These are phyloP conservation scores for Helobdella robusta DNA, from an alignment of 2,888 invertebrate genomes.

Conservation along the genomic window DNA sequence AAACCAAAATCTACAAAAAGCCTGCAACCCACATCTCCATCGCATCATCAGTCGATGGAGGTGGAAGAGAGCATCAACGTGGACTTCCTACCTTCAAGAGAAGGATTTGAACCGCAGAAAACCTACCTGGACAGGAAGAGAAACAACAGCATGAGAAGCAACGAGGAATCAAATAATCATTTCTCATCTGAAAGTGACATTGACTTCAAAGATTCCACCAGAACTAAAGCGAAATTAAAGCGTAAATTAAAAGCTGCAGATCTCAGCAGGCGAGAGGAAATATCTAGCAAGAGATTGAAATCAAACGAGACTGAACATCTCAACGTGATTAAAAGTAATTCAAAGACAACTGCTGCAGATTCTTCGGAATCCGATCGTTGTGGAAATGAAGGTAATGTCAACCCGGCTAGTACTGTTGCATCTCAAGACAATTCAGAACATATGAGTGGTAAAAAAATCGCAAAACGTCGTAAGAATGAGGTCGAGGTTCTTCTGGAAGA, in stretches of 20 bases:
- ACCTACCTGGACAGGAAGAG: slow-evolving; percentile 8
- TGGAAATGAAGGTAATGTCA: background rate
- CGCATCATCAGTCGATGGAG: too few species aligned
- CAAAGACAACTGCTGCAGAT: background rate
- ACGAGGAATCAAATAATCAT: background rate
- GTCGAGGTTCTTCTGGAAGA: slow-evolving; percentile 21
- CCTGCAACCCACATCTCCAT: too few species aligned
- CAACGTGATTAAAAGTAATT: background rate
- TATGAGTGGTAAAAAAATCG: background rate
- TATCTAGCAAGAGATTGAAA: background rate
- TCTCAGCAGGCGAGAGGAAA: background rate
- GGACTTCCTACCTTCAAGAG: background rate
- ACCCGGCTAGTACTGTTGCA: background rate
- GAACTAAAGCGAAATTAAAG: slow-evolving; percentile 9
- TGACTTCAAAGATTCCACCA: too few species aligned
- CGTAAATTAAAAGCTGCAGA: background rate
- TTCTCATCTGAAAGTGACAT: background rate
- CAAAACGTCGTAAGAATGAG: slow-evolving; percentile 20
- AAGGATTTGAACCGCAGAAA: background rate
- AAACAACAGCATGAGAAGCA: background rate
- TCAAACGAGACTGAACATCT: background rate
- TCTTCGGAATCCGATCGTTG: background rate
- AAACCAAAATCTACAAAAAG: too few species aligned
- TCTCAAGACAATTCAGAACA: background rate
- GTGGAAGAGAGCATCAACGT: too few species aligned